A percentile compares a stretch with the other conserved stretches of the same genome.
These are phyloP conservation scores for Petrocephalus zakoni DNA, from an alignment of 2,113 vertebrate genomes.

Conservation along the genomic window DNA sequence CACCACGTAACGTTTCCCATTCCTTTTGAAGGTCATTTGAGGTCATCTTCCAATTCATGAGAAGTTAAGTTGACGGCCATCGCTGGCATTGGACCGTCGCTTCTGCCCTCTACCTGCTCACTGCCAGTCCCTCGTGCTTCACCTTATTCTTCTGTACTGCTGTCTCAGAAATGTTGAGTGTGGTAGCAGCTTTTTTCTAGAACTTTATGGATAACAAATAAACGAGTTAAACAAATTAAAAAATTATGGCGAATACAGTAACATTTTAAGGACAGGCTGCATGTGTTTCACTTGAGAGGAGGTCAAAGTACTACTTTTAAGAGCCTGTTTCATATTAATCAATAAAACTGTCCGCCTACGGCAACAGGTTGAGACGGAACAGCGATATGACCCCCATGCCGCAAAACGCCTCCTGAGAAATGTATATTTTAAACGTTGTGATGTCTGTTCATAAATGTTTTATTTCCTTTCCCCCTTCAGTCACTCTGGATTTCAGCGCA, in stretches of 20 bases:
- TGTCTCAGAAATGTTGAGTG: too few relatives aligned
- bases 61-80: too few relatives aligned
- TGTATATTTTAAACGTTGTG: slow-evolving; percentile 2
- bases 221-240: not conserved
- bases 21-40: too few relatives aligned
- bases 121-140: too few relatives aligned
- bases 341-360: slow-evolving; percentile 6
- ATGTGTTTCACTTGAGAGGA: not conserved
- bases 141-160: too few relatives aligned
- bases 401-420: not conserved
- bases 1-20: too few relatives aligned
- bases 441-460: not conserved
- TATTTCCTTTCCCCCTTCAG: not conserved
- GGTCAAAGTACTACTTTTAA: not conserved
- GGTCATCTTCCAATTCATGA: too few relatives aligned
- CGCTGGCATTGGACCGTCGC: too few relatives aligned
- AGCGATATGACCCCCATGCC: not conserved
- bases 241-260: not conserved
- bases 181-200: too few relatives aligned
- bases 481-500: not conserved
- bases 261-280: not conserved
- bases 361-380: not conserved
- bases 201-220: not conserved
- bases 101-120: too few relatives aligned
- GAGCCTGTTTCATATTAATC: not conserved